phyloP scores from a whole-genome alignment of 2,113 vertebrate species.

The Chinchilla lanigera region DNA sequence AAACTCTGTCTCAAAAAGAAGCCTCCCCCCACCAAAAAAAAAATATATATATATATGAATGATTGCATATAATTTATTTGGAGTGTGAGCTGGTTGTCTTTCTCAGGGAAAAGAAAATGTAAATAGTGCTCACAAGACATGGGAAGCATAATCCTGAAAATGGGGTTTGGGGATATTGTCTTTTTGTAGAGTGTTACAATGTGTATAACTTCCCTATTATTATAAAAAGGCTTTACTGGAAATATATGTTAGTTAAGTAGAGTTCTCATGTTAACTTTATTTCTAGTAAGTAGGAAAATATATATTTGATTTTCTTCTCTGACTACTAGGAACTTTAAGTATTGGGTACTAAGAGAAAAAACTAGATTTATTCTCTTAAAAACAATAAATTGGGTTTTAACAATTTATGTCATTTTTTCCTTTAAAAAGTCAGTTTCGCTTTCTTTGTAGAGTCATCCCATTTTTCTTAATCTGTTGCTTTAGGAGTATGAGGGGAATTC shows the following conservation, averaged over 20 bases:
- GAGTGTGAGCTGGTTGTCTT: constrained; percentile 65
- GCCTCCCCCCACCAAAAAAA: too few relatives aligned
- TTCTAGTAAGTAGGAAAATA: constrained; percentile 58
- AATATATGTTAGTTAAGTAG: constrained; percentile 31
- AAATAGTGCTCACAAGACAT: constrained; percentile 50
- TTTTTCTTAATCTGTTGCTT: constrained; percentile 67
- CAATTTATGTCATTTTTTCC: constrained; percentile 41
- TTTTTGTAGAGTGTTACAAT: constrained; percentile 50
- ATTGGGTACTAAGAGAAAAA: constrained; percentile 52
- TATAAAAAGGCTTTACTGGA: constrained; percentile 35
- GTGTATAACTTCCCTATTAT: constrained; percentile 57
- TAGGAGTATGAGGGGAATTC: constrained; percentile 63
- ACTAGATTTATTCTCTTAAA: constrained; percentile 60
- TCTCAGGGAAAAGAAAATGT: constrained; percentile 63
- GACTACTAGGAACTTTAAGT: constrained; percentile 44
- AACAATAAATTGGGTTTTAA: constrained; percentile 47
- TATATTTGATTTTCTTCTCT: constrained; percentile 62
- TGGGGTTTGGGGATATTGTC: constrained; percentile 48
- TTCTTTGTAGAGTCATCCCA: constrained; percentile 56
- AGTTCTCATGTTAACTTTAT: constrained; percentile 34
- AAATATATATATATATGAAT: too few relatives aligned
- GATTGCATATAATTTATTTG: constrained; percentile 48
- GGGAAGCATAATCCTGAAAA: constrained; percentile 59
- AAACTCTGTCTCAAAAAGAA: background rate
- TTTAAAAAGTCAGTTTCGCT: constrained; percentile 40